phyloP scores from a whole-genome alignment of 1,140 invertebrate genomes.

The Euglossa dilemma region DNA sequence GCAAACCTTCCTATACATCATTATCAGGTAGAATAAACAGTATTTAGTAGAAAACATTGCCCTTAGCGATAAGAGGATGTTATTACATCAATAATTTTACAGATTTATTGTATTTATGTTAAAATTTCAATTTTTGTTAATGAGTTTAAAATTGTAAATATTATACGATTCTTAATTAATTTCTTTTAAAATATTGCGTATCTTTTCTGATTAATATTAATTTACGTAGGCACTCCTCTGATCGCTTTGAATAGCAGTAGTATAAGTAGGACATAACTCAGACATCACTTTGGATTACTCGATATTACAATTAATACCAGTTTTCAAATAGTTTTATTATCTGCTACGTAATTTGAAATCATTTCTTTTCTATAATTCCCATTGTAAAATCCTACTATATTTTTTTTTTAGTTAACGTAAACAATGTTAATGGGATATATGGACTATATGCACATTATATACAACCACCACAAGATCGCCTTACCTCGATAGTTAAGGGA shows the following conservation, averaged over 20 bases:
- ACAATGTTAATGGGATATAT: no score
- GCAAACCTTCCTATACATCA: slow-evolving; percentile 55
- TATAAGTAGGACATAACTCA: neutral
- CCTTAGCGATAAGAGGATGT: neutral
- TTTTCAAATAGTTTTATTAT: neutral
- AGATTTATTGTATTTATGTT: neutral
- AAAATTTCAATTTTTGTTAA: neutral
- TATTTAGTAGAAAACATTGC: neutral
- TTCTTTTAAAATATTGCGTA: neutral
- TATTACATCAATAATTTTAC: neutral
- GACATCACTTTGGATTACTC: neutral
- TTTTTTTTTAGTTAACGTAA: neutral
- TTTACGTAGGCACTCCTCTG: no score
- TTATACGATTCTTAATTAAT: neutral
- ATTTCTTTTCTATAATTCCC: neutral
- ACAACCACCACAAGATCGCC: neutral
- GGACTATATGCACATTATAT: no score
- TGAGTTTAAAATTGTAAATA: neutral
- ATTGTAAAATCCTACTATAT: neutral
- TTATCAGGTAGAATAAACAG: neutral
- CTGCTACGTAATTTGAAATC: no score
- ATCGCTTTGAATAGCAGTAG: neutral
- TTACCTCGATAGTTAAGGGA: slow-evolving; percentile 75
- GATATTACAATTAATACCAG: no score
- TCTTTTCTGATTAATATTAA: neutral